Base-by-base conservation (phyloP, 2,797 vertebrate species). In the Glyptemys insculpta region DNA sequence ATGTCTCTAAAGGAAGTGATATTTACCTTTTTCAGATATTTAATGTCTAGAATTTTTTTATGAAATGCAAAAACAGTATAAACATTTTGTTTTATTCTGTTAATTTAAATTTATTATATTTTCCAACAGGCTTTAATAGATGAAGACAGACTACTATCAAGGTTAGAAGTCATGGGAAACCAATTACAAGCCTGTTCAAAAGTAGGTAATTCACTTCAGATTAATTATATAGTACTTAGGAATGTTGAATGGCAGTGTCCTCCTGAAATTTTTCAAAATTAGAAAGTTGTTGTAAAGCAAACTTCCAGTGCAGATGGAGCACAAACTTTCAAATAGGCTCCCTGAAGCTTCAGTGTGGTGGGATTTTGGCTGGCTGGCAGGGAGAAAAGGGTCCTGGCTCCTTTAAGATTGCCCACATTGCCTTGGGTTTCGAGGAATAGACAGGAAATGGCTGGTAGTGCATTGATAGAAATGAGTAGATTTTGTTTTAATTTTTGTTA, bases 161-260 rank as follows among this genome's bases (percentile, higher is more conserved):
- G 99, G 95, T 98, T 99, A 98, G 99, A 99, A 97, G 99, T 99
- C 97, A 99, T 99, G 99, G 99, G 99, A 95, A 99, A 99, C 97
- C 99, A 99, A 21, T 98, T 99, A 88, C 99, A 99, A 97, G 99
- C 99, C 34, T 99, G 99, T 98, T 99, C 99, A 81, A 99, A 99
- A 99, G 99, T 99, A 98, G 96, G 94, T 93, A 89, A 87, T 41
- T 92, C 62, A 27, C 18, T 88, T 84, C 19, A 12, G 81, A 87
- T 15, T 5, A 44, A 12, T 34, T 44, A 2, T 16, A 4, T 85
- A 23, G 29, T 44, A 53, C 83, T 53, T 85, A 12, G 25, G 21
- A 92, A 54, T 65, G 25, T 76, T 89, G 65, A 79, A 81, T 79
- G 15, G 59, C 44, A 54, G 2, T 79, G 29, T n/a, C 78, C 2